These are phyloP conservation scores for Carpatolechia fugitivella DNA, from an alignment of 2,888 invertebrate genomes.

Conservation along the genomic window DNA sequence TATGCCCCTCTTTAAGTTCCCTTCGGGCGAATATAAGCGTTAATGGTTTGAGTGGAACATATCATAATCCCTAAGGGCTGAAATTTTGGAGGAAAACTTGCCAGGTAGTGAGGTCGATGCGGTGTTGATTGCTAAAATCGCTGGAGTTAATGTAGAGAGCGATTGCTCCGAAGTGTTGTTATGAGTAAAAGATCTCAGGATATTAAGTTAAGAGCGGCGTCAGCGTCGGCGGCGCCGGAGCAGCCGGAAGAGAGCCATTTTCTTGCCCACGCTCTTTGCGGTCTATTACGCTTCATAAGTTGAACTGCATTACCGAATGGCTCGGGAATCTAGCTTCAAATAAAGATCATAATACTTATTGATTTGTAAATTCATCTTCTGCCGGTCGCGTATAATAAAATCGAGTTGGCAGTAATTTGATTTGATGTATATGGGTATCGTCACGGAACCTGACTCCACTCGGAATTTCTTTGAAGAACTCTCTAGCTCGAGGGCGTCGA, in stretches of 20 bases:
- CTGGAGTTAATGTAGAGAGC: background rate
- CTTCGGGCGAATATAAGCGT: conserved; percentile 29
- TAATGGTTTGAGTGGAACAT: conserved; percentile 36
- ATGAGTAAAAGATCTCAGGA: no score
- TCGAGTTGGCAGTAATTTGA: background rate
- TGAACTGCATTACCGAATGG: background rate
- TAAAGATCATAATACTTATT: no score
- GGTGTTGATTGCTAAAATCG: background rate
- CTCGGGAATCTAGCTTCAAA: no score
- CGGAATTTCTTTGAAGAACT: conserved; percentile 7
- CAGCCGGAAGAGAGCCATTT: background rate
- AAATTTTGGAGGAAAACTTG: background rate
- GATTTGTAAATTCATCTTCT: no score
- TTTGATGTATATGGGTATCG: background rate
- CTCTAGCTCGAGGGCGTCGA: background rate
- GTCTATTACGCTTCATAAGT: background rate
- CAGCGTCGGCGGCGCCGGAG: background rate
- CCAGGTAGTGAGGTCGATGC: background rate
- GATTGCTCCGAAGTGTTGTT: no score
- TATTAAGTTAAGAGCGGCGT: background rate
- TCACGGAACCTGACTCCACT: background rate
- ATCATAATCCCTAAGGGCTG: conserved; percentile 22
- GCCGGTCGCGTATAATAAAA: no score
- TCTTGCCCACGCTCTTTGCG: background rate
- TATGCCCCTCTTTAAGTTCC: conserved; percentile 21